Evolutionary conservation across 2,113 vertebrate genomes (phyloP).

Genomic region (Gnathonemus longibarbis): DNA sequence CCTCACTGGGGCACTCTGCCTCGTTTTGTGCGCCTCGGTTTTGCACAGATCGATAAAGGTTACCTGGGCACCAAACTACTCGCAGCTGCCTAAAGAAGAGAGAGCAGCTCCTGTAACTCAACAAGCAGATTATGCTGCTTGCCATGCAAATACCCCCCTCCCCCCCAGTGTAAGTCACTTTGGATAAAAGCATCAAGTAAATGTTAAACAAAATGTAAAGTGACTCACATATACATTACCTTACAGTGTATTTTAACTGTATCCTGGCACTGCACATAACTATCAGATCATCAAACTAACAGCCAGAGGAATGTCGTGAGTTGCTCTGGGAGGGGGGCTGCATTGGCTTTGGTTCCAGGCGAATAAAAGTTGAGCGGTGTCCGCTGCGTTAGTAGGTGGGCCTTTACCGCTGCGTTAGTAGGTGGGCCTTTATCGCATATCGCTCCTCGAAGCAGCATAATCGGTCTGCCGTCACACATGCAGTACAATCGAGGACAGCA

Average conservation of each 20-base stretch:
- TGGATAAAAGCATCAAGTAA: not conserved
- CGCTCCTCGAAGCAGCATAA: not conserved
- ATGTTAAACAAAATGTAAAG: not conserved
- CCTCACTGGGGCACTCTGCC: not conserved
- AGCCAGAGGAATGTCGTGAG: not conserved
- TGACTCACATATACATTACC: not conserved
- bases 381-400: too few species aligned
- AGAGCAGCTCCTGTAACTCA: not conserved
- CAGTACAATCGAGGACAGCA: not conserved
- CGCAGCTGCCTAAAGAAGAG: not conserved
- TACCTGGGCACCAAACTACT: not conserved
- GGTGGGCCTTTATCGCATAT: not conserved
- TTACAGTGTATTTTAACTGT: not conserved
- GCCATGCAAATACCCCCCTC: not conserved
- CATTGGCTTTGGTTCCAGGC: not conserved
- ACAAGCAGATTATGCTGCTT: not conserved
- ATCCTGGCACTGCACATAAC: not conserved
- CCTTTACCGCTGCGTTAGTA: too few species aligned
- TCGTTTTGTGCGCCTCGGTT: not conserved
- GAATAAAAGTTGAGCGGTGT: not conserved
- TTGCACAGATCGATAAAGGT: not conserved
- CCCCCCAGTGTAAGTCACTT: too few species aligned
- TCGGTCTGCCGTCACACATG: not conserved
- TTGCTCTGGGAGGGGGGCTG: not conserved
- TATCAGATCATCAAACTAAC: not conserved